phyloP scores from a whole-genome alignment of 1,140 invertebrate species.

The Drosophila melanogaster region Release_6_plus_ISO1_MT NT_033779.5:14531501-14532000 shows the following conservation, averaged over 20 bases:
- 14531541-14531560: constrained; percentile 77
- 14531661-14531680: constrained; percentile 83
- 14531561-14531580: constrained; percentile 63
- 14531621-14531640: constrained; percentile 65
- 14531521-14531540: constrained; percentile 25
- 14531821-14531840: constrained; percentile 83
- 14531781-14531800: constrained; percentile 75
- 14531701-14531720: constrained; percentile 71
- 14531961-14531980: constrained; percentile 63
- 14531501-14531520: constrained; percentile 64
- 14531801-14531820: constrained; percentile 79
- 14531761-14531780: constrained; percentile 36
- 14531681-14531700: constrained; percentile 83
- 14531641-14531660: constrained; percentile 83
- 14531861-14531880: constrained; percentile 76
- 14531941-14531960: neutral
- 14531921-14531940: constrained; percentile 8
- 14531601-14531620: constrained; percentile 30
- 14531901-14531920: constrained; percentile 1
- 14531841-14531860: constrained; percentile 82
- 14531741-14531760: constrained; percentile 32
- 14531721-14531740: constrained; percentile 25
- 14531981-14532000: constrained; percentile 75
- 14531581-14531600: constrained; percentile 14
- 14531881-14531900: constrained; percentile 15